Base-by-base conservation (phyloP, 53 echinoderm and acorn worm species). In the Luidia sarsii region DNA sequence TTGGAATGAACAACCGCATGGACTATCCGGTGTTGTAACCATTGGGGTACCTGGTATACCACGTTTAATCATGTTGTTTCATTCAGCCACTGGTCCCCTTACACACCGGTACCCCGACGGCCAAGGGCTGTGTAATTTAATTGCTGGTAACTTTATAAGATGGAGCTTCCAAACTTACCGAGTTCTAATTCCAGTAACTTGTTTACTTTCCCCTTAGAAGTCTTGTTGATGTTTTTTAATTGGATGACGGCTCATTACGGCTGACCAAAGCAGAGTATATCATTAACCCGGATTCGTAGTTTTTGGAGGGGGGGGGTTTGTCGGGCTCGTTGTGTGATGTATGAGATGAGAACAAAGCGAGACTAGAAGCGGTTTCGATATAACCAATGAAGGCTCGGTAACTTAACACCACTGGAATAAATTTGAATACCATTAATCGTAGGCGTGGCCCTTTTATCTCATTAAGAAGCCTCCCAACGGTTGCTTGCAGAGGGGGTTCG, bases 91-190 rank as follows among this genome's bases (percentile, higher is more conserved):
- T 57, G 10, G 10, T 57, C 7, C 28, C 41, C 41, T 41, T 7
- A 41, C 16, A 59, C 18, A 60, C 61, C 46, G 43, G 27, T 1
- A 14, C 30, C 37, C 60, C 37, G 61, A 61, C 74, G 41, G 74
- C 74, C 57, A 16, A 57, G 57, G 41, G 74, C 16, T 4, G 20
- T 57, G 3, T 77, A 77, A 77, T 77, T 77, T 77, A 77, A 77
- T 77, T 77, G 77, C 61, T 41, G 62, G 77, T 77, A 61, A 77
- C 77, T 77, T 77, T 77, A 61, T 77, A 61, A 75, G 75, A 53
- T 16, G 32, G n/a, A n/a, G 37, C 53, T 31, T 41, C 22, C 18
- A 39, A 55, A 52, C 59, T 60, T 50, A 61, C 30, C 33, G 48
- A 61, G 24, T 77, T 41, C 30, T 30, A 60, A 46, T 48, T 77